Evolutionary conservation across 1,140 invertebrate genomes (phyloP), one percentile per base, ranked within the genome.

Genomic region (Periplaneta americana): DNA sequence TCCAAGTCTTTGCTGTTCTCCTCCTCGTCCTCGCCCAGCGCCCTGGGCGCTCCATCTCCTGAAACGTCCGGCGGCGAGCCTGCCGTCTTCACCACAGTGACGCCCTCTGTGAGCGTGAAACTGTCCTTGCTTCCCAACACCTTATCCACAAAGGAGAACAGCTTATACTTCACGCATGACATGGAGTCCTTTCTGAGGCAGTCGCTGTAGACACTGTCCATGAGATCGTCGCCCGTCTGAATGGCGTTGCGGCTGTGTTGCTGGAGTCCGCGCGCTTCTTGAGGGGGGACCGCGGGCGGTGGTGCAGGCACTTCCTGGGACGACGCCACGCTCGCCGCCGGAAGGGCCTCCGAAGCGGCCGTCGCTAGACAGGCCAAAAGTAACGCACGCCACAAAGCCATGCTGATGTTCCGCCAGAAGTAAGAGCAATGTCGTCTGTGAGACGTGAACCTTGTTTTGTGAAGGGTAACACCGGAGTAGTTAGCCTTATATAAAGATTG

Each of bases 61-160:
- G 79, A 33, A 31, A 81, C 82, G 10, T 88, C 88, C 83, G 83
- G 84, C 11, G 84, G 79, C 28, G 92, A 90, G 83, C 92, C 93
- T 8, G 91, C 85, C 0, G 92, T 94, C 86, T 93, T 94, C n/a
- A 95, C 93, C 15, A 96, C 93, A 5, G 94, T 95, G 28, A 96
- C 93, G 32, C 94, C 95, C 83, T 96, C 94, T 80, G 93, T 93
- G 22, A 96, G 86, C 1, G 93, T 92, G 85, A 95, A 95, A 77
- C 91, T 91, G 83, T 96, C 95, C 87, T 94, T 95, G 83, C 93
- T 92, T 2, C 91, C 91, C 32, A 96, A 88, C 89, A 95, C 93
- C 86, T 95, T 95, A 88, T 96, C 95, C 34, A 96, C 93, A 87
- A 93, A 95, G 0, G 93, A 92, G 88, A 95, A 95, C 83, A 96